Base-by-base conservation (phyloP, 2,797 vertebrate species). In the Knipowitschia caucasica region DNA sequence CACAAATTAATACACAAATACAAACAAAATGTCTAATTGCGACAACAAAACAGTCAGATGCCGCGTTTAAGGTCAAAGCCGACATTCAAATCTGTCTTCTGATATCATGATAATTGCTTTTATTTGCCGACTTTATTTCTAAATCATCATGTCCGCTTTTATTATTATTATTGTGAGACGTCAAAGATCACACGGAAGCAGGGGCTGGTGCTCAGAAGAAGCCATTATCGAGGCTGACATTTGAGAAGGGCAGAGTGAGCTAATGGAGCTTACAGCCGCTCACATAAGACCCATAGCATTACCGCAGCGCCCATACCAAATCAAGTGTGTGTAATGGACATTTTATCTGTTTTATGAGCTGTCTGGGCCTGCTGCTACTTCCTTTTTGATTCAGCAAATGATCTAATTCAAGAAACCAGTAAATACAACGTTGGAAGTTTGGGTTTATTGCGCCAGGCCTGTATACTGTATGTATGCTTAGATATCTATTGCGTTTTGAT, bases 321-420 rank as follows among this genome's bases (percentile, higher is more conserved):
- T 61, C 29, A 58, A 2, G 61, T 10, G 11, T 24, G 51, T 56
- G 50, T 75, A 64, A 81, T 77, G 69, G 61, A 67, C 57, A 4
- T 71, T 69, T n/a, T 65, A 53, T 74, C 51, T 62, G 38, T 24
- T 63, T 64, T 42, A 64, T 64, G 60, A 62, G 4, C 31, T 12
- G 58, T 52, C 51, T 44, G 58, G n/a, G n/a, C 15, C 5, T 5
- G 47, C 53, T 73, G 53, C 58, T 14, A 68, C 68, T 62, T 51
- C 46, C 56, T 47, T 14, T 1, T 39, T 33, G 2, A 21, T 0
- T 39, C 27, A 31, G 47, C 34, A 56, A 34, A 42, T 38, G 60
- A 69, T 64, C 62, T 57, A 27, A 64, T 68, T 56, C 43, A 20
- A 0, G 31, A 36, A 35, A 2, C 21, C 56, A 0, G 46, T 52